Percentiles rank a stretch among this genome's conserved stretches.
phyloP scores from a whole-genome alignment of 2,888 invertebrate genomes.

The Drosophila algonquin region DNA sequence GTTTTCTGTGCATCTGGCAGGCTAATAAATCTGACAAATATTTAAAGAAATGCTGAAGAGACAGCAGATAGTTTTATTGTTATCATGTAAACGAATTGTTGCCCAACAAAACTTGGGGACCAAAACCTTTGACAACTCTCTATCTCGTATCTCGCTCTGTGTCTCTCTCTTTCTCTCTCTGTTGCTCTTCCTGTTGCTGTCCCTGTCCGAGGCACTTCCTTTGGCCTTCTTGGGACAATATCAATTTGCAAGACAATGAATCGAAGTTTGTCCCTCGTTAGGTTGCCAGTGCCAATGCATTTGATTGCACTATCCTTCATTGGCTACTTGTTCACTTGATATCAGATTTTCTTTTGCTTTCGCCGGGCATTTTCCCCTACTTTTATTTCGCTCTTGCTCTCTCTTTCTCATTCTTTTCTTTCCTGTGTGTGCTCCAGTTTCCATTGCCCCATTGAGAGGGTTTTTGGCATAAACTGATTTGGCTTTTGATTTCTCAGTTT shows the following conservation, averaged over 20 bases:
- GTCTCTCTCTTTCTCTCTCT: constrained; percentile 8
- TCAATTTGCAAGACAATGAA: constrained; percentile 72
- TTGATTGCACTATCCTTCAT: constrained; percentile 70
- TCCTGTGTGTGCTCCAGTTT: constrained; percentile 38
- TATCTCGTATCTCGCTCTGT: constrained; percentile 6
- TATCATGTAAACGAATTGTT: constrained; percentile 52
- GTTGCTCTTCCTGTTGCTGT: constrained; percentile 2
- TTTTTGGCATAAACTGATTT: constrained; percentile 60
- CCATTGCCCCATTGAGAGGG: constrained; percentile 43
- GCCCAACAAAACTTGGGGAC: constrained; percentile 46
- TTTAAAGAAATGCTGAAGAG: constrained; percentile 41
- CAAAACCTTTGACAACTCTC: constrained; percentile 42
- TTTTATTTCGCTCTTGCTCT: neutral
- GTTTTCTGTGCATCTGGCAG: constrained; percentile 48
- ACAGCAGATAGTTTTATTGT: constrained; percentile 47
- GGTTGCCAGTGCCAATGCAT: constrained; percentile 60
- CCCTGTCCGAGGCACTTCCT: neutral
- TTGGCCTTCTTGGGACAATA: constrained; percentile 47
- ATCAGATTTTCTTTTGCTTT: constrained; percentile 43
- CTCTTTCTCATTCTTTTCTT: neutral
- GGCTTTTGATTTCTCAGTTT: constrained; percentile 48
- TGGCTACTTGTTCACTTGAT: constrained; percentile 55
- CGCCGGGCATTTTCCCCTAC: neutral
- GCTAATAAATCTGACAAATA: constrained; percentile 52
- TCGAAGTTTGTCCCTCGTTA: constrained; percentile 48